These are phyloP conservation scores for Gymnoscelis rufifasciata DNA, from an alignment of 2,888 invertebrate species.

Conservation along the genomic window DNA sequence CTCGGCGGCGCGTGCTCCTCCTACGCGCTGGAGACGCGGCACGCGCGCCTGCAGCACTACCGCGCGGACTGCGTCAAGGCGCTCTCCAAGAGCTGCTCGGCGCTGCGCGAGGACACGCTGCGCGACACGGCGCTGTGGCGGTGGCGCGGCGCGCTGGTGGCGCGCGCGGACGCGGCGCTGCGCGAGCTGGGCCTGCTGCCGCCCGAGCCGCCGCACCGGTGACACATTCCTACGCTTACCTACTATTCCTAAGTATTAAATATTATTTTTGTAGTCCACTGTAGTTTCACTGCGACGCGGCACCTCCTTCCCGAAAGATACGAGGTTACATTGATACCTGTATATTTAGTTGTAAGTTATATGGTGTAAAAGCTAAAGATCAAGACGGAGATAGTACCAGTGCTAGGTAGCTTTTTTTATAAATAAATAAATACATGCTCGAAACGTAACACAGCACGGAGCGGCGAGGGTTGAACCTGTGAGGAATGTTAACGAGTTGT, in stretches of 20 bases:
- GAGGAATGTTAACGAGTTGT: no score
- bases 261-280: conserved; percentile 53
- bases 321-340: no score
- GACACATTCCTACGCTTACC: conserved; percentile 24
- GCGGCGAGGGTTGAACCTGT: no score
- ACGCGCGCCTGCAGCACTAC: conserved; percentile 96
- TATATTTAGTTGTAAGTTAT: no score
- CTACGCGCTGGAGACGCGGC: conserved; percentile 88
- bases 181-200: conserved; percentile 85
- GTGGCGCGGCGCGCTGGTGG: conserved; percentile 84
- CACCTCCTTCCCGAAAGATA: no score
- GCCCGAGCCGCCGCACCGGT: conserved; percentile 46
- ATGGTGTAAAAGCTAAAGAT: no score
- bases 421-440: no score
- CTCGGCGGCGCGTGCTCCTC: conserved; percentile 91
- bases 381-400: no score
- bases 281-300: no score
- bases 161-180: conserved; percentile 82
- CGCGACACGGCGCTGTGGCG: conserved; percentile 93
- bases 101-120: conserved; percentile 88
- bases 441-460: no score
- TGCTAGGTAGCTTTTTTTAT: no score
- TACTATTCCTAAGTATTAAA: conserved; percentile 47
- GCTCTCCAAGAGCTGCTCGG: conserved; percentile 89
- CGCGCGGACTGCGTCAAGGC: conserved; percentile 94